These are phyloP conservation scores for Bicyclus anynana DNA, from an alignment of 1,140 invertebrate genomes.

Conservation along the genomic window DNA sequence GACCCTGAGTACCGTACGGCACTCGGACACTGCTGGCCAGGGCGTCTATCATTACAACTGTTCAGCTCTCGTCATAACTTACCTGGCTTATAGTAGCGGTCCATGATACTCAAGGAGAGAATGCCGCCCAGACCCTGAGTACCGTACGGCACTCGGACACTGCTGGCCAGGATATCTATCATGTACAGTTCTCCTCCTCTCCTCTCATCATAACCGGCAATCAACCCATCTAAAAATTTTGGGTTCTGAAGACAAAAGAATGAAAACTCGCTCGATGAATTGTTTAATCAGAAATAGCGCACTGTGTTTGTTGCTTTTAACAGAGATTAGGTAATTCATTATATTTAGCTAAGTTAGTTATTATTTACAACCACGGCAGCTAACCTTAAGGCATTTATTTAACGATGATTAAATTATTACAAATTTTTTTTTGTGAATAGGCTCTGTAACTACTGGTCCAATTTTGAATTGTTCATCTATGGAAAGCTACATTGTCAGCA, in stretches of 20 bases:
- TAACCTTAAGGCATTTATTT: too few species aligned
- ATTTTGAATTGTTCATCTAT: too few species aligned
- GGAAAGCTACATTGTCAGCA: too few species aligned
- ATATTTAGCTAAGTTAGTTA: too few species aligned
- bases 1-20: slow-evolving; percentile 95
- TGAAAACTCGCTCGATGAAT: too few species aligned
- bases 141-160: slow-evolving; percentile 90
- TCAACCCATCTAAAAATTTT: slow-evolving; percentile 90
- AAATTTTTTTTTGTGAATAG: too few species aligned
- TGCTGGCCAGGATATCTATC: slow-evolving; percentile 94
- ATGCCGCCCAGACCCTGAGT: slow-evolving; percentile 96
- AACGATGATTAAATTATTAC: too few species aligned
- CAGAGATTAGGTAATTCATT: too few species aligned
- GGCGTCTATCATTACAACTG: slow-evolving; percentile 95
- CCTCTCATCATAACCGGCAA: slow-evolving; percentile 88
- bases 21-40: slow-evolving; percentile 90
- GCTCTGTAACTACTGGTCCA: too few species aligned
- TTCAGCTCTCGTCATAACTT: slow-evolving; percentile 86
- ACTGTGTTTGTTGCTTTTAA: too few species aligned
- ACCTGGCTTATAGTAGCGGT: slow-evolving; percentile 90
- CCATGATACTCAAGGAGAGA: slow-evolving; percentile 93
- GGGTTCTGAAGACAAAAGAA: slow-evolving; percentile 80
- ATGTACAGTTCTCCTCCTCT: slow-evolving; percentile 89
- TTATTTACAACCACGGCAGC: too few species aligned
- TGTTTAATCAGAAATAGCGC: too few species aligned